Percentiles rank a stretch among this genome's conserved stretches.
phyloP scores from a whole-genome alignment of 2,797 vertebrate species.

The Stomatorhinus walkeri region DNA sequence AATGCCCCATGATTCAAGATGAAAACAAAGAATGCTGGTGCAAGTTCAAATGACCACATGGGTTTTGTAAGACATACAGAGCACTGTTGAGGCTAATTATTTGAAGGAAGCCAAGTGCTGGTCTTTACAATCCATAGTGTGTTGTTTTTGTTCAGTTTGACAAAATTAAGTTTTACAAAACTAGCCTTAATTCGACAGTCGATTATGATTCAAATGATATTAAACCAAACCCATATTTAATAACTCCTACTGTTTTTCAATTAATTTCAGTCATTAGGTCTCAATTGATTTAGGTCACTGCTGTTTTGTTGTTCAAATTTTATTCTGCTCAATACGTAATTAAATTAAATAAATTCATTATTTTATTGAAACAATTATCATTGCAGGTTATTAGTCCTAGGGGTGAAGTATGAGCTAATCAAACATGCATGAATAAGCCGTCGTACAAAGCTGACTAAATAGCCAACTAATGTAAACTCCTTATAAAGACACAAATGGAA shows the following conservation, averaged over 20 bases:
- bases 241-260: neutral
- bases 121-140: neutral
- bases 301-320: neutral
- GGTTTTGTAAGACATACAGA: neutral
- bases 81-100: neutral
- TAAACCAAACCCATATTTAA: neutral
- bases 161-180: neutral
- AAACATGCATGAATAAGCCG: neutral
- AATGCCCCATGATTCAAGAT: neutral
- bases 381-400: neutral
- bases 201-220: neutral
- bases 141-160: neutral
- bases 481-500: neutral
- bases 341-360: neutral
- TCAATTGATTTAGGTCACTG: neutral
- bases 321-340: neutral
- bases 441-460: neutral
- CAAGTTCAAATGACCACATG: neutral
- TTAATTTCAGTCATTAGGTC: neutral
- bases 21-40: neutral
- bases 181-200: neutral
- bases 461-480: neutral
- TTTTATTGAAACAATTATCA: conserved; percentile 9
- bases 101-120: neutral
- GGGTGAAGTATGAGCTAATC: neutral